Conservation (phyloP, 2,113 vertebrate genomes). For the Entosphenus tridentatus region DNA sequence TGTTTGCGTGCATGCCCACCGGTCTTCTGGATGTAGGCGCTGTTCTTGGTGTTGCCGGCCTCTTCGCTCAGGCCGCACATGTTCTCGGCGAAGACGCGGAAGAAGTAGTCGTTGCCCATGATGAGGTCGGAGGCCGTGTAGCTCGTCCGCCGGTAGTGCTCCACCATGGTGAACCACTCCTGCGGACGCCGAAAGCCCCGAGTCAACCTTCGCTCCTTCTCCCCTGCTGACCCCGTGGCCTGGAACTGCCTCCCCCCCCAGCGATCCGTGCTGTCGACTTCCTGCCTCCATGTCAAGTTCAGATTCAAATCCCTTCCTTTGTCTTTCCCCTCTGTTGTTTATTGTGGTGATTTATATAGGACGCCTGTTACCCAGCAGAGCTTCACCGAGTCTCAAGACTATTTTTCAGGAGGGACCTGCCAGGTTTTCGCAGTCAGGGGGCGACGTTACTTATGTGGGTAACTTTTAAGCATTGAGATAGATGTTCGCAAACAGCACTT, state of each 20-base stretch:
- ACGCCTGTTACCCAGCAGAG: no score
- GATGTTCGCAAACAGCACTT: no score
- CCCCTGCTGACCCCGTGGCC: not conserved
- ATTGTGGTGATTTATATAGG: not conserved
- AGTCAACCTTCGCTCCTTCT: not conserved
- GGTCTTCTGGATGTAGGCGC: constrained; percentile 36
- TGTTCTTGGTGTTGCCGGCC: constrained; percentile 40
- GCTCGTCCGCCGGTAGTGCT: constrained; percentile 40
- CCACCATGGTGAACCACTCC: constrained; percentile 66
- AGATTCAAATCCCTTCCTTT: not conserved
- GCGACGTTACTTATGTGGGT: no score
- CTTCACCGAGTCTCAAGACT: no score
- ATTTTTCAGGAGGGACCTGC: no score
- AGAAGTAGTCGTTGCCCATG: constrained; percentile 61
- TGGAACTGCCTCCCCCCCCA: no score
- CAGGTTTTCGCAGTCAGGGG: no score
- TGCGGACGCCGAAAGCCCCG: constrained; percentile 10
- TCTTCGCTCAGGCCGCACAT: constrained; percentile 47
- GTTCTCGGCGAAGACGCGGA: constrained; percentile 50
- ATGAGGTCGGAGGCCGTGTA: constrained; percentile 59
- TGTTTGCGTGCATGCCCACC: not conserved
- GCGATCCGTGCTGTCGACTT: no score
- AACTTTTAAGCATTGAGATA: no score
- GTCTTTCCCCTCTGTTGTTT: not conserved
- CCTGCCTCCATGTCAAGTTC: not conserved